phyloP scores from a whole-genome alignment of 2,113 vertebrate genomes.

The Kryptolebias marmoratus region DNA sequence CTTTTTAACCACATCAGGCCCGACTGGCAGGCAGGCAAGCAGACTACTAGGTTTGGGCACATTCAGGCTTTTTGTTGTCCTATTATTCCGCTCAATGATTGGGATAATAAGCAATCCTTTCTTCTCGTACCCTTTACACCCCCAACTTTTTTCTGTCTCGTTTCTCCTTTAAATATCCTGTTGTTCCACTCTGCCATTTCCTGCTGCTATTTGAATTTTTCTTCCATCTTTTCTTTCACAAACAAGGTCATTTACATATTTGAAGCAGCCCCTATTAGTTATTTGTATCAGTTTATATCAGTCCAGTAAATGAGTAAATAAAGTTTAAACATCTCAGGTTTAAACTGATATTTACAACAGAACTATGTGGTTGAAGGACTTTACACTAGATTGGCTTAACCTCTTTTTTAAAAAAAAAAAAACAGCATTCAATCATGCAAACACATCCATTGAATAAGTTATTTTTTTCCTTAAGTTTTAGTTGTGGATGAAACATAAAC shows the following conservation, averaged over 20 bases:
- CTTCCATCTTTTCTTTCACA: slow-evolving; percentile 36
- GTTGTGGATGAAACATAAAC: slow-evolving; percentile 59
- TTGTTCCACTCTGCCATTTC: slow-evolving; percentile 64
- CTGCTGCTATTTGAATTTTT: slow-evolving; percentile 59
- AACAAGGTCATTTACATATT: slow-evolving; percentile 60
- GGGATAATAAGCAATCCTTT: slow-evolving; percentile 82
- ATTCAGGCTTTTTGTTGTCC: slow-evolving; percentile 78
- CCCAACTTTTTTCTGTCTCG: slow-evolving; percentile 58
- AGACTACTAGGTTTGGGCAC: slow-evolving; percentile 56
- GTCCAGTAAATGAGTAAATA: background rate
- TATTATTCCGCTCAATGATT: slow-evolving; percentile 85
- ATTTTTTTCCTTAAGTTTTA: slow-evolving; percentile 31
- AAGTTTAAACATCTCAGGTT: background rate
- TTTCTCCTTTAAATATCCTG: slow-evolving; percentile 77
- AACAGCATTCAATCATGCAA: slow-evolving; percentile 30
- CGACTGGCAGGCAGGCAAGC: slow-evolving; percentile 48
- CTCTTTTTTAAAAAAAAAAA: slow-evolving; percentile 28
- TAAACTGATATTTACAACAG: too few relatives aligned
- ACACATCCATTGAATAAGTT: slow-evolving; percentile 9
- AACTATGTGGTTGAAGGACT: too few relatives aligned
- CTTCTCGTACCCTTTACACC: slow-evolving; percentile 55
- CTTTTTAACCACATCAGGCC: slow-evolving; percentile 67
- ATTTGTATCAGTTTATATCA: slow-evolving; percentile 1
- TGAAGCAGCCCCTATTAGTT: slow-evolving; percentile 6
- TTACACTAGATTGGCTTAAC: too few relatives aligned